Percentiles rank a stretch among this genome's conserved stretches.
phyloP scores from a whole-genome alignment of 2,888 invertebrate species.

The Drosophila atripex region DNA sequence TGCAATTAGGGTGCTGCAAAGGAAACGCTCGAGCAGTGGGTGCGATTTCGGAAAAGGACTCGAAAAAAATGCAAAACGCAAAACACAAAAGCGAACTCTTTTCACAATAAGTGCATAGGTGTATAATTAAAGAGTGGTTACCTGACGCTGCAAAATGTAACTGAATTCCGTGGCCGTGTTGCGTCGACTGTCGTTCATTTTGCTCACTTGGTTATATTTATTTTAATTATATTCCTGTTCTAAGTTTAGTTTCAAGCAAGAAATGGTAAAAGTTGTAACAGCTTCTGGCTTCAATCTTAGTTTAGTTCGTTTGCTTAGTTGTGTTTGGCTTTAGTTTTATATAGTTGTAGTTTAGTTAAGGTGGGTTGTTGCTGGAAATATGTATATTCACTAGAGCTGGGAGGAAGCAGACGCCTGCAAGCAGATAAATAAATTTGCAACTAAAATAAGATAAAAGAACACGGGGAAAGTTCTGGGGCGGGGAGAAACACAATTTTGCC shows the following conservation, averaged over 20 bases:
- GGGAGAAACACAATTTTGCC: conserved; percentile 6
- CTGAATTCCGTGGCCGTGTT: conserved; percentile 84
- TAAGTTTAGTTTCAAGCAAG: conserved; percentile 3
- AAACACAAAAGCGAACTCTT: conserved; percentile 3
- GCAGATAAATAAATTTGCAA: conserved; percentile 33
- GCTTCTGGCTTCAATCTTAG: conserved; percentile 41
- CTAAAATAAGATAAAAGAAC: conserved; percentile 24
- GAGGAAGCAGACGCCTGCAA: conserved; percentile 39
- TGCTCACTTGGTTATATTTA: conserved; percentile 14
- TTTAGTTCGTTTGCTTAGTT: conserved; percentile 42
- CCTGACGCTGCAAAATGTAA: conserved; percentile 84
- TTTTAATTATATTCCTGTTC: not conserved
- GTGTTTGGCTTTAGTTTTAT: conserved; percentile 47
- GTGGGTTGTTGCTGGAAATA: conserved; percentile 26
- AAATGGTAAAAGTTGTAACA: conserved; percentile 49
- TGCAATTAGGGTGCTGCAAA: conserved; percentile 67
- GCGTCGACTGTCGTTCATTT: conserved; percentile 82
- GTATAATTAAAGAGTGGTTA: conserved; percentile 56
- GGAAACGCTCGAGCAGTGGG: conserved; percentile 22
- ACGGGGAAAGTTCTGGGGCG: not conserved
- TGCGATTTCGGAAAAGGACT: conserved; percentile 15
- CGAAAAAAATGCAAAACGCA: conserved; percentile 9
- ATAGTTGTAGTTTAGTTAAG: conserved; percentile 48
- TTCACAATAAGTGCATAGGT: conserved; percentile 25
- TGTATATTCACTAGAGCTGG: conserved; percentile 5